Base-by-base conservation (phyloP, 2,113 vertebrate species). In the Dromas ardeola region DNA sequence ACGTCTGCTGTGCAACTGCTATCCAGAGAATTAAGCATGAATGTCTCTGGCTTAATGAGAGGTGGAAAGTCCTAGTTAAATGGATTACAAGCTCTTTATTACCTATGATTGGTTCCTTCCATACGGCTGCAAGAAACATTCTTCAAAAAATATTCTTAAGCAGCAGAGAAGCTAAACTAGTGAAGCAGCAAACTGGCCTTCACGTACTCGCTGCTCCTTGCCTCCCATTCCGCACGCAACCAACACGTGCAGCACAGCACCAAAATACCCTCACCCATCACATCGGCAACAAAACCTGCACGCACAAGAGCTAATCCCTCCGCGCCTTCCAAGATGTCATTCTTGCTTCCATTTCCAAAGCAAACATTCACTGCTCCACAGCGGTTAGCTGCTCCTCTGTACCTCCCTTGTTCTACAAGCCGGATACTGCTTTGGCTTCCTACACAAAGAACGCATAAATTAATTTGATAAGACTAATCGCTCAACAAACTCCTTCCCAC, bases 11-110 rank as follows among this genome's bases (percentile, higher is more conserved):
- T 10, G 72, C 82, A 73, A 95, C 90, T 84, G 81, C 93, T 76
- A 26, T 34, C 88, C 95, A 89, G 80, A 93, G 96, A 95, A 81
- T 88, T 43, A 52, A 82, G 72, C 83, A 59, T 34, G 59, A 92
- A 86, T 22, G 86, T 63, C 82, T 86, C 76, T 55, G 56, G 34
- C 86, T 92, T 93, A 90, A 95, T 81, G 80, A 90, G 83, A 96
- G 92, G 73, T 91, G 92, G 97, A 93, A 95, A 96, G 92, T 67
- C 88, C 94, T 42, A 17, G 69, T 97, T 96, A 95, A 96, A 92
- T 67, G 65, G 61, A 92, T 97, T 95, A 96, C 80, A 78, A 91
- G 83, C 88, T 88, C 69, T 74, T 93, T 63, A 91, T 95, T 96
- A 86, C 76, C 80, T 56, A 49, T 56, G 90, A 95, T 94, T 92